Evolutionary conservation across 2,113 vertebrate genomes (phyloP).

Genomic region (Cnemophilus loriae): DNA sequence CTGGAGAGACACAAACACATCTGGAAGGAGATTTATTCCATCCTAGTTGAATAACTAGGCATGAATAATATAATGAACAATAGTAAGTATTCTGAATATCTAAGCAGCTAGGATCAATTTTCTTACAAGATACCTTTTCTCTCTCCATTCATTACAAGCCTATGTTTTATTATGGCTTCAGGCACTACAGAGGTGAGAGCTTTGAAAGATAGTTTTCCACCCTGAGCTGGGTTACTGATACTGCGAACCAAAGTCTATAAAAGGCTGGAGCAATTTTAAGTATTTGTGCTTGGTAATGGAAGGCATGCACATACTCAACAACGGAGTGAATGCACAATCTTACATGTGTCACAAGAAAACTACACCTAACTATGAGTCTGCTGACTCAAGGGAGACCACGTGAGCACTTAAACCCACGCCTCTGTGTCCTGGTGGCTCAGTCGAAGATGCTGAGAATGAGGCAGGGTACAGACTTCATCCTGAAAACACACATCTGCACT

Average conservation of each 20-base stretch:
- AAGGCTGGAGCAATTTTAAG: neutral
- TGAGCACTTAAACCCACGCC: neutral
- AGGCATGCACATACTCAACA: neutral
- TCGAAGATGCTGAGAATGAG: neutral
- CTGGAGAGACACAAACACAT: neutral
- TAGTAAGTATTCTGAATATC: neutral
- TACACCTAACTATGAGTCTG: rapidly evolving
- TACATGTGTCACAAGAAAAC: neutral
- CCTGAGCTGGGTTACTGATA: neutral
- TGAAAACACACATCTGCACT: neutral
- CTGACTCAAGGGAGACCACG: neutral
- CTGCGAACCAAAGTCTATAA: neutral
- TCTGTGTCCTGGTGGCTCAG: neutral
- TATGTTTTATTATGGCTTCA: neutral
- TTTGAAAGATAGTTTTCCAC: neutral
- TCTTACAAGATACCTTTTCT: neutral
- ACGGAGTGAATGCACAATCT: neutral
- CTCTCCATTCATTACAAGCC: neutral
- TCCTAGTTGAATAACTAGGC: neutral
- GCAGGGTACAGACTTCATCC: neutral
- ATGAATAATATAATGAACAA: neutral
- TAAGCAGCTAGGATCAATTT: neutral
- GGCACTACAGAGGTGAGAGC: neutral
- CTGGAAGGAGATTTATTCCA: neutral
- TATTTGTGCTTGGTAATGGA: neutral